Evolutionary conservation across 2,113 vertebrate genomes (phyloP).

Genomic region (Rhinolophus sinicus): DNA sequence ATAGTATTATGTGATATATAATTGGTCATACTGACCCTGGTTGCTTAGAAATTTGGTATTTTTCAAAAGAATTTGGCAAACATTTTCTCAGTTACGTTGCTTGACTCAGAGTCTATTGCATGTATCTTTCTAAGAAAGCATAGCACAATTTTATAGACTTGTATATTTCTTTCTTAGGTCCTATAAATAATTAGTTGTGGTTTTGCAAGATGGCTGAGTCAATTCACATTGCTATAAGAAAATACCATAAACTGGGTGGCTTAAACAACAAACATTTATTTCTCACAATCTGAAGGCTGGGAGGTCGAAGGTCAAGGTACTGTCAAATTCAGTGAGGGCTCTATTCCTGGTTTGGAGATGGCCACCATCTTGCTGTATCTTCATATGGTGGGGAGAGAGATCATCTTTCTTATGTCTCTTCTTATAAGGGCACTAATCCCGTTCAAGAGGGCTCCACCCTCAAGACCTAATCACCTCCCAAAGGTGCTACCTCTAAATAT

Average conservation of each 20-base stretch:
- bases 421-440: not conserved
- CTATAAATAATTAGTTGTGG: not conserved
- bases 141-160: not conserved
- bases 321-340: not conserved
- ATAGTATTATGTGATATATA: not conserved
- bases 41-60: slow-evolving; percentile 25
- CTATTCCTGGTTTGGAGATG: not conserved
- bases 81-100: not conserved
- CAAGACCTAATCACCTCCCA: not conserved
- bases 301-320: not conserved
- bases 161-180: slow-evolving; percentile 3
- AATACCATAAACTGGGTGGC: not conserved
- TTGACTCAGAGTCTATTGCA: not conserved
- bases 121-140: not conserved
- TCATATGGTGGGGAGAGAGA: not conserved
- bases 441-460: not conserved
- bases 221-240: not conserved
- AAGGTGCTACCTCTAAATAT: not conserved
- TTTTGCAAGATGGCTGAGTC: not conserved
- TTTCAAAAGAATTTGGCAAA: not conserved
- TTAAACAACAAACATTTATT: not conserved
- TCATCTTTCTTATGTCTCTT: not conserved
- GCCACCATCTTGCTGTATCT: not conserved
- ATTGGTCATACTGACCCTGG: not conserved
- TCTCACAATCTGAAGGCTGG: not conserved